These are phyloP conservation scores for Neoaliturus tenellus DNA, from an alignment of 2,888 invertebrate genomes.

Conservation along the genomic window DNA sequence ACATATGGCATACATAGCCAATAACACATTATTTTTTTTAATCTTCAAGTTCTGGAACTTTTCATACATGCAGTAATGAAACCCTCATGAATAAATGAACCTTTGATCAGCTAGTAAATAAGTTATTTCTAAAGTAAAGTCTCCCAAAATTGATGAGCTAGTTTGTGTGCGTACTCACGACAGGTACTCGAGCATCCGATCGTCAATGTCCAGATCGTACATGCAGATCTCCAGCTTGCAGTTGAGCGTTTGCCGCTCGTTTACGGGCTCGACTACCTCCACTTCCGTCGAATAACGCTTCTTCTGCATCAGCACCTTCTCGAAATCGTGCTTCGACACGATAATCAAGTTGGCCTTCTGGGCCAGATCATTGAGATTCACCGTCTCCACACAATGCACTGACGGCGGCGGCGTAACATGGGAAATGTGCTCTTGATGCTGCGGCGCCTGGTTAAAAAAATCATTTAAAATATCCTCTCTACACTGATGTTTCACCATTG, in stretches of 20 bases:
- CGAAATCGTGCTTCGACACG: constrained; percentile 33
- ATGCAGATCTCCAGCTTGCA: constrained; percentile 35
- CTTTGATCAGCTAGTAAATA: no score
- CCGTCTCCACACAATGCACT: not conserved
- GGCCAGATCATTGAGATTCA: not conserved
- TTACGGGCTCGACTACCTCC: not conserved
- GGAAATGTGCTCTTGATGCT: not conserved
- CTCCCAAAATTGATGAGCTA: no score
- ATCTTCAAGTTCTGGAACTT: no score
- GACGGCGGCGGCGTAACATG: not conserved
- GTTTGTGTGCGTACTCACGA: no score
- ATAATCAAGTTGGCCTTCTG: not conserved
- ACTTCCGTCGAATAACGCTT: not conserved
- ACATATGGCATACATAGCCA: no score
- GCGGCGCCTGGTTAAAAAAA: not conserved
- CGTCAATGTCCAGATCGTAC: constrained; percentile 21
- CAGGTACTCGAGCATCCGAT: not conserved
- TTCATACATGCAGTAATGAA: not conserved
- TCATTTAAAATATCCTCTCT: not conserved
- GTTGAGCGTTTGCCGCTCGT: not conserved
- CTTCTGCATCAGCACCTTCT: constrained; percentile 26
- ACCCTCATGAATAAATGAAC: no score
- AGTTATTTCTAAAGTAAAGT: no score
- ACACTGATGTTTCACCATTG: not conserved
- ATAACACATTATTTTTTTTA: no score